These are phyloP conservation scores for Prorops nasuta DNA, from an alignment of 1,140 invertebrate species.

Conservation along the genomic window DNA sequence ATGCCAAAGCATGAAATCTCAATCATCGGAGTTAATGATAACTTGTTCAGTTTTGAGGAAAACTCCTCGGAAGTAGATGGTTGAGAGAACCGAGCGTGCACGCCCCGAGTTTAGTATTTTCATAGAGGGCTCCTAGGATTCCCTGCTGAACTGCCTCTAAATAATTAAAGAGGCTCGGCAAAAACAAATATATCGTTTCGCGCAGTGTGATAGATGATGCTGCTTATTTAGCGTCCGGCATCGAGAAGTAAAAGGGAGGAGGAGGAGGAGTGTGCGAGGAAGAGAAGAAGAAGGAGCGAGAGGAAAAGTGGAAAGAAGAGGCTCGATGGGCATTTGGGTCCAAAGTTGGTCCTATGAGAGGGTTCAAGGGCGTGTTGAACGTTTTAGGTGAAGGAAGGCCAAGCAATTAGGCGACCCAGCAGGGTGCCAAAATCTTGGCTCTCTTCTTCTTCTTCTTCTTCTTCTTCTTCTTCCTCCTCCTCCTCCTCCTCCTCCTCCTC, in stretches of 20 bases:
- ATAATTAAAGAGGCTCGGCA: conserved; percentile 50
- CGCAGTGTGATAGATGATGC: conserved; percentile 55
- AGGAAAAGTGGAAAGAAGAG: conserved; percentile 15
- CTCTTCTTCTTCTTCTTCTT: conserved; percentile 29
- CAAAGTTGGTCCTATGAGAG: conserved; percentile 28
- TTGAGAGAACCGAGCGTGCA: neutral
- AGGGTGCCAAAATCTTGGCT: conserved; percentile 51
- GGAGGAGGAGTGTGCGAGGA: conserved; percentile 11
- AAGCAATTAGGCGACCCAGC: conserved; percentile 54
- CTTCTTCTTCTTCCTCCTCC: conserved; percentile 25
- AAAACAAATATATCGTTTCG: conserved; percentile 57
- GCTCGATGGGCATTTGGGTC: conserved; percentile 36
- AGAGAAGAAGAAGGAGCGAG: conserved; percentile 18
- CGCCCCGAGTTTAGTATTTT: neutral
- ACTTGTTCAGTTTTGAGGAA: conserved; percentile 6
- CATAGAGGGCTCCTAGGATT: conserved; percentile 13
- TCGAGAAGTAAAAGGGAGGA: conserved; percentile 18
- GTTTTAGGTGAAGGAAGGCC: conserved; percentile 40
- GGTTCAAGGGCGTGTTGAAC: conserved; percentile 48
- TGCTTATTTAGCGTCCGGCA: conserved; percentile 45
- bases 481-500: neutral
- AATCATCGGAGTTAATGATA: neutral
- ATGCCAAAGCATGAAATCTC: conserved; percentile 18
- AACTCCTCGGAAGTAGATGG: neutral
- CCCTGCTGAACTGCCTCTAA: conserved; percentile 33